phyloP scores from a whole-genome alignment of 2,888 invertebrate species.

The Callyntrura guangdongensis region DNA sequence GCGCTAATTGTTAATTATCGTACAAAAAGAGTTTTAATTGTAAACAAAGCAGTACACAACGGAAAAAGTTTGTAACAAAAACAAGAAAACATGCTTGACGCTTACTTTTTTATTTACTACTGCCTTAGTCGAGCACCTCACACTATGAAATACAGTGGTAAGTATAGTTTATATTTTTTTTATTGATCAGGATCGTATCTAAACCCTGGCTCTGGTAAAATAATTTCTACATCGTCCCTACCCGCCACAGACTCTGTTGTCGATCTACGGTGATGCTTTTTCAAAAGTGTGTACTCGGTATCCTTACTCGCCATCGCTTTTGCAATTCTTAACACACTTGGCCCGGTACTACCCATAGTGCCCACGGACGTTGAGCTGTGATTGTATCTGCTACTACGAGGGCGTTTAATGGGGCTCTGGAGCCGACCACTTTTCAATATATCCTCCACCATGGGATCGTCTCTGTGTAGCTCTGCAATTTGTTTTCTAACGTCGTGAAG shows the following conservation, averaged over 20 bases:
- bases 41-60: too few species aligned
- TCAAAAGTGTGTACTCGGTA: slow-evolving; percentile 60
- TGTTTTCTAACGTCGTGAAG: slow-evolving; percentile 34
- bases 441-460: slow-evolving; percentile 53
- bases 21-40: too few species aligned
- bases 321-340: slow-evolving; percentile 54
- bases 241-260: neutral
- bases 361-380: too few species aligned
- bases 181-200: slow-evolving; percentile 52
- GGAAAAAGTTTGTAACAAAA: too few species aligned
- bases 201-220: slow-evolving; percentile 48
- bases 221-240: slow-evolving; percentile 62
- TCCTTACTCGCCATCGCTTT: slow-evolving; percentile 44
- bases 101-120: too few species aligned
- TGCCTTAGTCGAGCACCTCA: too few species aligned
- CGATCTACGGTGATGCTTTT: neutral
- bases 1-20: too few species aligned
- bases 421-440: slow-evolving; percentile 49
- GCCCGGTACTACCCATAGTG: slow-evolving; percentile 19
- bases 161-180: too few species aligned
- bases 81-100: too few species aligned
- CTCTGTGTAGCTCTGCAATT: slow-evolving; percentile 61
- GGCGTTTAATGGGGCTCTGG: neutral
- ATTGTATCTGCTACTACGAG: too few species aligned
- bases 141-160: too few species aligned